Conservation (phyloP, 2,888 invertebrate species). For the Tetropium fuscum region DNA sequence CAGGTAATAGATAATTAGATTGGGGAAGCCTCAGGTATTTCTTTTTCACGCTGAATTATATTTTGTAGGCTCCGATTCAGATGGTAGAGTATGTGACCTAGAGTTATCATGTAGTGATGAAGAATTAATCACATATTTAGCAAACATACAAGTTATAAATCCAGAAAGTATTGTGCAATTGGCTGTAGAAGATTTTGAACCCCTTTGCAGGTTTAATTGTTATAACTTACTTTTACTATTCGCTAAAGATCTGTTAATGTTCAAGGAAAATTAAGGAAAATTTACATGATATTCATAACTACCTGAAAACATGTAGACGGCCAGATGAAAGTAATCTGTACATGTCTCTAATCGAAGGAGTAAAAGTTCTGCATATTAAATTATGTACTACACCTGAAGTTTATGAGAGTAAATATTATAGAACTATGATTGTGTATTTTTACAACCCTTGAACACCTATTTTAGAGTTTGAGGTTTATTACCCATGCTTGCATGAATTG, state of each 20-base stretch:
- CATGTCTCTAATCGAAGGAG: constrained; percentile 64
- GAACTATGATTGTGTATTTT: background rate
- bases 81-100: background rate
- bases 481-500: constrained; percentile 60
- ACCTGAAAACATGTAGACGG: constrained; percentile 62
- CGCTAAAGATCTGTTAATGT: constrained; percentile 15
- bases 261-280: constrained; percentile 57
- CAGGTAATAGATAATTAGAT: constrained; percentile 4
- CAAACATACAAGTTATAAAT: constrained; percentile 67
- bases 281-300: constrained; percentile 62
- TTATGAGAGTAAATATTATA: constrained; percentile 32
- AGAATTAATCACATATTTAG: constrained; percentile 66
- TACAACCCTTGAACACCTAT: background rate
- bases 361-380: constrained; percentile 63
- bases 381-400: constrained; percentile 60
- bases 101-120: constrained; percentile 61
- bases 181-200: constrained; percentile 60
- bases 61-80: constrained; percentile 5
- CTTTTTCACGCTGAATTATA: background rate
- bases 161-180: constrained; percentile 69
- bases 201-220: constrained; percentile 58
- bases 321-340: constrained; percentile 66
- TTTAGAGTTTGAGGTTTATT: constrained; percentile 45
- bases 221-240: background rate
- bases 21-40: too few relatives aligned